phyloP scores from a whole-genome alignment of 2,888 invertebrate species.

The Agriopis leucophaearia region DNA sequence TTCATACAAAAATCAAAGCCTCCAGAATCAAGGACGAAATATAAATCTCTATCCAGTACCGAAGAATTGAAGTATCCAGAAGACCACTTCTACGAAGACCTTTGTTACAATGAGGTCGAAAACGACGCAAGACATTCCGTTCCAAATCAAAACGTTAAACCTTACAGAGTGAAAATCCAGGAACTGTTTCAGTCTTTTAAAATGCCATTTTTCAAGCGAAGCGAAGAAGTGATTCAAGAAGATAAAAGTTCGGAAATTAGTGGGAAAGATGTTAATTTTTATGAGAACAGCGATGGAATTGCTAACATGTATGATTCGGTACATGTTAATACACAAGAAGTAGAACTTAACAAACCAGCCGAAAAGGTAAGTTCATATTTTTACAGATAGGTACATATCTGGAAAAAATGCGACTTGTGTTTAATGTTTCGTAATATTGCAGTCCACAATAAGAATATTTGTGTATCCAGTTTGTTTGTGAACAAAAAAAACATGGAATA shows the following conservation, averaged over 20 bases:
- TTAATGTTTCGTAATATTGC: no score
- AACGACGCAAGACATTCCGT: slow-evolving; percentile 44
- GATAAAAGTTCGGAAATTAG: slow-evolving; percentile 41
- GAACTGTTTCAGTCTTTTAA: slow-evolving; percentile 75
- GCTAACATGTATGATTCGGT: slow-evolving; percentile 79
- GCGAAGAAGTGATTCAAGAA: slow-evolving; percentile 54
- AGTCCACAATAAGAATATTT: no score
- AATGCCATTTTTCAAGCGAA: slow-evolving; percentile 74
- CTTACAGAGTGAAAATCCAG: slow-evolving; percentile 75
- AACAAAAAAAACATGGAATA: no score
- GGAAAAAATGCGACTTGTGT: no score
- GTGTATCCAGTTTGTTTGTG: no score
- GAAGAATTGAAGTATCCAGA: slow-evolving; percentile 68
- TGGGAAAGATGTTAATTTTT: slow-evolving; percentile 50
- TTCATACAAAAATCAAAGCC: slow-evolving; percentile 64
- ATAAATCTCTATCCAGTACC: slow-evolving; percentile 67
- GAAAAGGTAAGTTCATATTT: slow-evolving; percentile 34
- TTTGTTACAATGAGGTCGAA: slow-evolving; percentile 71
- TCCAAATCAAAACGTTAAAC: slow-evolving; percentile 57
- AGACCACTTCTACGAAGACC: slow-evolving; percentile 80
- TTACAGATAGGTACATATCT: no score
- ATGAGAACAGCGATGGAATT: slow-evolving; percentile 70
- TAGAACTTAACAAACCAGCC: slow-evolving; percentile 7
- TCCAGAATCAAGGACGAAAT: slow-evolving; percentile 67
- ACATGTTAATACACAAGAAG: slow-evolving; percentile 51